phyloP scores from a whole-genome alignment of 92 coral and sea anemone genomes.

The Palythoa heliodiscus region DNA sequence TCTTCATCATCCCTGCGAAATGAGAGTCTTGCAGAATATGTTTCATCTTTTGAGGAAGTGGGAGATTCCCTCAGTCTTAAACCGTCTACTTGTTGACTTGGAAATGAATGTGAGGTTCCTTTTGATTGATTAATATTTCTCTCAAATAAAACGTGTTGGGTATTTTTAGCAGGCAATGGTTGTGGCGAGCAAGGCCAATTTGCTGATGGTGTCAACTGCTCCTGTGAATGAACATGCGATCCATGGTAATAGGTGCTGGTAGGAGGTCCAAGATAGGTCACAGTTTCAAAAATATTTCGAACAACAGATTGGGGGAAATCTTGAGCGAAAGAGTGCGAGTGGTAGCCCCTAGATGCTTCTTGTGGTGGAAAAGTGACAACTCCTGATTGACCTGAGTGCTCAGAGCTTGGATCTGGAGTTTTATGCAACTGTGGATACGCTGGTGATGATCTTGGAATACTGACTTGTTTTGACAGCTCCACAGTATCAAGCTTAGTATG shows the following conservation, averaged over 20 bases:
- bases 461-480: constrained; percentile 25
- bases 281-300: constrained; percentile 80
- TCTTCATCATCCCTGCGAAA: not conserved
- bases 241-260: constrained; percentile 2
- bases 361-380: not conserved
- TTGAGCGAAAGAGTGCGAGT: not conserved
- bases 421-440: constrained; percentile 24
- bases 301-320: constrained; percentile 39
- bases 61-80: constrained; percentile 5
- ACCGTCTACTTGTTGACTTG: constrained; percentile 26
- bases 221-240: not conserved
- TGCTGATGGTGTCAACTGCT: not conserved
- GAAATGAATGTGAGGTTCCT: not conserved
- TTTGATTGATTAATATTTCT: not conserved
- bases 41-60: not conserved
- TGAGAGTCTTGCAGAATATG: not conserved
- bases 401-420: constrained; percentile 14
- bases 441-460: constrained; percentile 21
- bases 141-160: not conserved
- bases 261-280: constrained; percentile 50
- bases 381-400: not conserved
- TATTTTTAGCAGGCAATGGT: not conserved
- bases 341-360: not conserved
- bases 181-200: not conserved
- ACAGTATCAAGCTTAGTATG: not conserved